Evolutionary conservation across 2,113 vertebrate species (phyloP).

Genomic region (Brachyistius frenatus): DNA sequence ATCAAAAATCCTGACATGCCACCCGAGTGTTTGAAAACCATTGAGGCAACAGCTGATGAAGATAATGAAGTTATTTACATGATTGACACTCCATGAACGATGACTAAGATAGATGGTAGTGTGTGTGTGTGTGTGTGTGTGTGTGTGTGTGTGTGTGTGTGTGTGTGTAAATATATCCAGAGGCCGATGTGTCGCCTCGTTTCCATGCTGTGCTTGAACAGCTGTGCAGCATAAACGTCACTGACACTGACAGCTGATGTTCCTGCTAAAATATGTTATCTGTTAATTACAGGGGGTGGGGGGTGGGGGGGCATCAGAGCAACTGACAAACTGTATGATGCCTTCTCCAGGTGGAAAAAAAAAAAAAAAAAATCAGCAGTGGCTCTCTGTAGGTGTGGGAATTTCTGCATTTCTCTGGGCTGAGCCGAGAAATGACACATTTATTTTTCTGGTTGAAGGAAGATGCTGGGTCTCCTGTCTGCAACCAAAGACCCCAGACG

Average conservation of each 20-base stretch:
- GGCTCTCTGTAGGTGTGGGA: conserved; percentile 21
- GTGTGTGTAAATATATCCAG: neutral
- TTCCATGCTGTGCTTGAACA: neutral
- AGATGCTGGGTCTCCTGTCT: conserved; percentile 7
- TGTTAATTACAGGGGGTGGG: conserved; percentile 3
- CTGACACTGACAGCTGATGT: neutral
- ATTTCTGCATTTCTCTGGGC: conserved; percentile 17
- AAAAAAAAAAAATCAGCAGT: neutral
- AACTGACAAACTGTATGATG: conserved; percentile 9
- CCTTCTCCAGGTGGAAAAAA: neutral
- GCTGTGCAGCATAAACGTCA: neutral
- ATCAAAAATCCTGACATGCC: neutral
- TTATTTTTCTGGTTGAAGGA: conserved; percentile 17
- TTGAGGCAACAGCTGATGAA: conserved; percentile 31
- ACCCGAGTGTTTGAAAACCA: neutral
- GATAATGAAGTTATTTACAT: conserved; percentile 42
- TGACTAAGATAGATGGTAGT: neutral
- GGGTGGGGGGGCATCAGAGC: neutral
- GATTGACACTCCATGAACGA: conserved; percentile 19
- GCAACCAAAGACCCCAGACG: conserved; percentile 13
- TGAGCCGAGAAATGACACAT: conserved; percentile 19
- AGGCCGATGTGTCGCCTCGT: neutral
- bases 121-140: conserved; percentile 11
- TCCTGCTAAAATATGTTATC: conserved; percentile 15
- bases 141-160: conserved; percentile 12